Conservation (phyloP, 2,797 vertebrate genomes). For the Prionace glauca region DNA sequence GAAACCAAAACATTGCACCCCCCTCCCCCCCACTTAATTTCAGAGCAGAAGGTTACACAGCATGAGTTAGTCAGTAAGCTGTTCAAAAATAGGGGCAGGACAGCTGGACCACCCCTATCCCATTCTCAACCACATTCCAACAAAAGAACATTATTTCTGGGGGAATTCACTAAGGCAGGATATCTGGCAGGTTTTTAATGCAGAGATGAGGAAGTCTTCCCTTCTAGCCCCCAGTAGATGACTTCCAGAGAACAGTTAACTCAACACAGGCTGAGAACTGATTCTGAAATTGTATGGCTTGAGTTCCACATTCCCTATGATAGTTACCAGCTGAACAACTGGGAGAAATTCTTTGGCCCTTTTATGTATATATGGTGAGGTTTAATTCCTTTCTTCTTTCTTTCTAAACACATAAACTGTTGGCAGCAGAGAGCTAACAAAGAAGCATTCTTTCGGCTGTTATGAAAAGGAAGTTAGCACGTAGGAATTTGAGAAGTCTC, state of each 20-base stretch:
- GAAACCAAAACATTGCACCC: too few relatives aligned
- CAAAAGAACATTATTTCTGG: not conserved
- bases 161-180: not conserved
- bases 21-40: too few relatives aligned
- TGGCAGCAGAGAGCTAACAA: conserved; percentile 11
- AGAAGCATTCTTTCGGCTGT: conserved; percentile 14
- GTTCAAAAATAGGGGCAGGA: not conserved
- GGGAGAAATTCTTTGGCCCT: not conserved
- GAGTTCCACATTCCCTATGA: not conserved
- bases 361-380: not conserved
- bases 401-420: not conserved
- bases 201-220: not conserved
- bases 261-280: not conserved
- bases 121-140: not conserved
- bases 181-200: not conserved
- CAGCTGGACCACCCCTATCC: not conserved
- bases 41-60: too few relatives aligned
- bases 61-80: not conserved
- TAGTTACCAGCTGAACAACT: not conserved
- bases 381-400: not conserved
- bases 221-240: not conserved
- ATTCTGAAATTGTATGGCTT: not conserved
- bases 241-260: not conserved
- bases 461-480: conserved; percentile 24
- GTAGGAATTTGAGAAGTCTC: not conserved